Conservation (phyloP, 2,797 vertebrate genomes). For the Zalophus californianus region DNA sequence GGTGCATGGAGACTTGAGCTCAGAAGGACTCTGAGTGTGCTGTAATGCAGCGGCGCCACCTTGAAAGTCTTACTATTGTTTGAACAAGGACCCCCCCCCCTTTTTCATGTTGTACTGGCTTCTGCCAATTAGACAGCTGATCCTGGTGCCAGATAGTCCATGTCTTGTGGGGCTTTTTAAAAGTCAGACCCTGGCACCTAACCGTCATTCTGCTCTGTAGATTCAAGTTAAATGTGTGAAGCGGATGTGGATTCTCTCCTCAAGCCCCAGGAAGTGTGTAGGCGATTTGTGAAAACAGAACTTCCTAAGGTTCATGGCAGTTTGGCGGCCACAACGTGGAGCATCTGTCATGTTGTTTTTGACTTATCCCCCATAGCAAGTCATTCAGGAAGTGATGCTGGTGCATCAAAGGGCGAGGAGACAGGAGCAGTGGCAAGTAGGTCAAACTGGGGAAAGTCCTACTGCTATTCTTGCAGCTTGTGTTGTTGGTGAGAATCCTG, state of each 20-base stretch:
- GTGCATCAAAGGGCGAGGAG: background rate
- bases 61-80: background rate
- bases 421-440: background rate
- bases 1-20: background rate
- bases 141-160: background rate
- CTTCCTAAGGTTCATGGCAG: background rate
- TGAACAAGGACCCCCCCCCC: background rate
- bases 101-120: background rate
- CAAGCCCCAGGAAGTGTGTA: background rate
- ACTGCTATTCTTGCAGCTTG: background rate
- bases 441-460: background rate
- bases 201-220: background rate
- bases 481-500: background rate
- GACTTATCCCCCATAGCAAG: background rate
- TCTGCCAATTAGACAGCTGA: background rate
- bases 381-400: constrained; percentile 52
- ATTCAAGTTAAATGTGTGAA: background rate
- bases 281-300: background rate
- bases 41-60: background rate
- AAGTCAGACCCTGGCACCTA: background rate
- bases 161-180: background rate
- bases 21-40: background rate
- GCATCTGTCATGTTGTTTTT: background rate
- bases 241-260: background rate
- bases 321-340: background rate